Evolutionary conservation across 2,888 invertebrate species (phyloP), one percentile per base, ranked within the genome.

Genomic region (Sclerodermus sp.): DNA sequence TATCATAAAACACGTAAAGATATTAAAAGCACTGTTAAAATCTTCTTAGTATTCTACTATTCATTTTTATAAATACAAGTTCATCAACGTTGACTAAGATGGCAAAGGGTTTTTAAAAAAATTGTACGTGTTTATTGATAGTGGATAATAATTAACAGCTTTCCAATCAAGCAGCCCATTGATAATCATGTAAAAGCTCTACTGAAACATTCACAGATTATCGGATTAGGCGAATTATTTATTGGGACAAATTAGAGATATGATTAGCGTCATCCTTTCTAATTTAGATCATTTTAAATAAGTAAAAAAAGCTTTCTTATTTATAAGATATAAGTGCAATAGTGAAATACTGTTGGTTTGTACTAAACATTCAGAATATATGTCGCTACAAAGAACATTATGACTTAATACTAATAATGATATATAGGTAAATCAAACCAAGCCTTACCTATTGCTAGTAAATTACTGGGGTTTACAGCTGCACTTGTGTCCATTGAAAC

Each of bases 401-500:
- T 46, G 17, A 12, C 49, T 52, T 29, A 52, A 49, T 45, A 52
- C 41, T 45, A 48, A 31, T 52, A 52, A 44, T 52, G 44, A 3
- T 51, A 53, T 31, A 47, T 44, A 44, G 53, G 43, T 17, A 47
- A 45, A 18, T 53, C 44, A 53, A 49, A 53, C 49, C 57, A 62
- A 51, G 61, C 63, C 71, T 75, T 70, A 77, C 76, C 76, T 67
- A 76, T 73, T 53, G 76, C 67, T 56, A 76, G 70, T 57, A 77
- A 69, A 67, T 73, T 76, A 71, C 80, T 81, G 60, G 81, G 80
- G 73, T 82, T 82, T 34, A 84, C 81, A 40, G 82, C 79, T 64
- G 84, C 84, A 49, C 83, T 82, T 47, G 85, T 85, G 69, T 88
- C 88, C 84, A 88, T 85, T 16, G 87, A 84, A 53, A 87, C 86